These are phyloP conservation scores for Brenthis hecate DNA, from an alignment of 2,888 invertebrate genomes.

Conservation along the genomic window DNA sequence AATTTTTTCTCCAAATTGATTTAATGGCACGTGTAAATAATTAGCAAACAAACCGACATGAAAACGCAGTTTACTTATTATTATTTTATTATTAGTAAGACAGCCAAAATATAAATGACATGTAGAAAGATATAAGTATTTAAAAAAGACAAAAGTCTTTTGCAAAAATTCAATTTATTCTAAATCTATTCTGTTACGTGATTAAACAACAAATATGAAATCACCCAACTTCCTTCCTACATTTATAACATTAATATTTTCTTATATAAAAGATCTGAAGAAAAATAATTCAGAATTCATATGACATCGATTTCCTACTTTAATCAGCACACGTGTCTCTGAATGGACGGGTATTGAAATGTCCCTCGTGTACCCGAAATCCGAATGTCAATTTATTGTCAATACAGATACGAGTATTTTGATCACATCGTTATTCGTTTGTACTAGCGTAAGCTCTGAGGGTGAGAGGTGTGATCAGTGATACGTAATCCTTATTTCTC, in stretches of 20 bases:
- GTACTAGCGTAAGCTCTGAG: neutral
- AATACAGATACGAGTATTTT: neutral
- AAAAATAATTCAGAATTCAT: conserved; percentile 11
- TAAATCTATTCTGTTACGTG: conserved; percentile 13
- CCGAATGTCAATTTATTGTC: conserved; percentile 11
- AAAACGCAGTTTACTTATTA: too few relatives aligned
- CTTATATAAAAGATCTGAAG: conserved; percentile 9
- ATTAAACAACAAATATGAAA: conserved; percentile 14
- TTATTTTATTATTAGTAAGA: too few relatives aligned
- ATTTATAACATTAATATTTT: conserved; percentile 10
- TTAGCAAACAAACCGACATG: too few relatives aligned
- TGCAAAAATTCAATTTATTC: conserved; percentile 6
- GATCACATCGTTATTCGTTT: conserved; percentile 2
- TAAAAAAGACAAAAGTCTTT: neutral
- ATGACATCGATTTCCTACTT: conserved; percentile 16
- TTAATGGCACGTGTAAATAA: too few relatives aligned
- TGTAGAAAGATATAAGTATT: neutral
- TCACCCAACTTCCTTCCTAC: neutral
- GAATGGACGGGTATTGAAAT: conserved; percentile 5
- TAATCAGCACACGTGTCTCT: conserved; percentile 9
- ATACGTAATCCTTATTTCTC: neutral
- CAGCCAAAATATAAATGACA: too few relatives aligned
- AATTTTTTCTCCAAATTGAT: too few relatives aligned
- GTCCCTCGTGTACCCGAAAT: neutral
- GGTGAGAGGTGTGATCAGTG: neutral